Base-by-base conservation (phyloP, 2,113 vertebrate species). In the Petroica traversi region DNA sequence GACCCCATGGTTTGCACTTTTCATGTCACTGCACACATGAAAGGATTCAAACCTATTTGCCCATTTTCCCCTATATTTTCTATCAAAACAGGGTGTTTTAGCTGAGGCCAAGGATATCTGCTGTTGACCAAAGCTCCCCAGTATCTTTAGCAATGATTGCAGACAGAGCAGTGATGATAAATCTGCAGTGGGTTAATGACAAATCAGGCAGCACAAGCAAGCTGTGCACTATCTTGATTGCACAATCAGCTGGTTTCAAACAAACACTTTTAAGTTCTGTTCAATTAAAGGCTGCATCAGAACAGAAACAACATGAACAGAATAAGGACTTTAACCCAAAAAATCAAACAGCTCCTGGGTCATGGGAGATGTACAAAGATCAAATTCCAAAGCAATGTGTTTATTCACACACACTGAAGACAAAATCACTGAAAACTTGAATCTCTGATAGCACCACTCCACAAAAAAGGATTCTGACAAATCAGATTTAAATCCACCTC, bases 311-410 rank as follows among this genome's bases (percentile, higher is more conserved):
- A 40, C 8, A 18, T 8, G 23, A 5, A 22, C 40, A 86, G 34
- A 81, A 19, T 4, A 46, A 59, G 38, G 41, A 69, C 63, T 80
- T 79, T 19, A 55, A 23, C 67, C 67, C 62, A 64, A 48, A 69
- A 85, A 69, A 48, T n/a, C 49, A 58, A 51, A 45, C 28, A 58
- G 28, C 63, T 46, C 58, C 14, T 1, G 3, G 55, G 36, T 58
- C 16, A 1, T 0, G 0, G 49, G 5, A 33, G 55, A 23, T 17
- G 31, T 1, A 25, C 67, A 69, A 67, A 69, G 67, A 45, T 38
- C 63, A 54, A 68, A 83, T 13, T 49, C 68, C 85, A 68, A 13
- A 78, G 92, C 58, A 49, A 12, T 4, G 46, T 40, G 46, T 33
- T 77, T 54, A 46, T 31, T 34, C 54, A 33, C 48, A 48, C 22